Evolutionary conservation across 1,140 invertebrate species (phyloP), one percentile per base, ranked within the genome.

Genomic region (Alviniconcha marisindica): DNA sequence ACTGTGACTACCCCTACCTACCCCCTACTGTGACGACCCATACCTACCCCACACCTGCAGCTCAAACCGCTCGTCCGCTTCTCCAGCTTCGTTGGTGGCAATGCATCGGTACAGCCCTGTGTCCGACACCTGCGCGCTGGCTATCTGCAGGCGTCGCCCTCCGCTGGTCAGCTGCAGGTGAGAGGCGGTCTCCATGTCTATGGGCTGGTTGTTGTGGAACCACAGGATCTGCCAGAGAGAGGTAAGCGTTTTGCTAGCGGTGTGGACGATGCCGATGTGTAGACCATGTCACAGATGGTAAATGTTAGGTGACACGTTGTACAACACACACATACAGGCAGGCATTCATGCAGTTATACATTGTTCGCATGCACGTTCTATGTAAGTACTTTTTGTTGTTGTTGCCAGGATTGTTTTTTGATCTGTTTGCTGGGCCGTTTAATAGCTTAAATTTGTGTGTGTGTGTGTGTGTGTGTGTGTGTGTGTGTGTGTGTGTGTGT

Each of bases 21-120:
- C 14, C 36, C 36, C 36, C 36, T 24, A 4, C 15, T 76, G 2
- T 28, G 15, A 21, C 36, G 0, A 76, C 12, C 7, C 0, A 21
- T 4, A 40, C 88, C 88, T 83, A 92, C 92, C 91, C 81, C 89
- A 90, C 5, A 94, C 92, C 77, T 90, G 85, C 14, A 94, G 83
- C 40, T 92, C 87, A 87, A 93, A 94, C 15, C 88, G 51, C 85
- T 92, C 88, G 36, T 89, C 87, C 0, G 89, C 87, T 44, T 91
- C 88, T 33, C 94, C 94, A 69, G 93, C 94, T 28, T 89, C 85
- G 77, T 90, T 91, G 36, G 88, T 81, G 38, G 89, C 90, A 0
- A 90, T 80, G 86, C 90, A 91, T 12, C 84, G 85, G 36, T 89
- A 91, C 1, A 85, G 31, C 28, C 87, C 88, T n/a, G 86, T 81